Evolutionary conservation across 2,888 invertebrate genomes (phyloP), one percentile per base, ranked within the genome.

Genomic region (Bedellia somnulentella): DNA sequence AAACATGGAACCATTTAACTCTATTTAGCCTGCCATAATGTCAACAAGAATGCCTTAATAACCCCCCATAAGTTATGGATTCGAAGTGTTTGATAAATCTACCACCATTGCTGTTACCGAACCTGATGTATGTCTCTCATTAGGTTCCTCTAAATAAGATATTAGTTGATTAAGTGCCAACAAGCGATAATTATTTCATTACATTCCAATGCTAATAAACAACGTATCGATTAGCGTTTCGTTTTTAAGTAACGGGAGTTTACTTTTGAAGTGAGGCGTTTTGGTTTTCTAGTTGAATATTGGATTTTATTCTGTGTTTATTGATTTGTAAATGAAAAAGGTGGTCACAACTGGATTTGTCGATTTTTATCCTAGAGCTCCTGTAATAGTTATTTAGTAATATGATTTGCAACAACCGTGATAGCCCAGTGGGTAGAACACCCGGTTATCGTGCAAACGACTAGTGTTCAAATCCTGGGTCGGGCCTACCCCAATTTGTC

Each of bases 21-120:
- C 47, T 52, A 57, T 62, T 66, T 60, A 54, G 46, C 50, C 49
- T 47, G 49, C 45, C 52, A 67, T 73, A 63, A 70, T 68, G 71
- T 70, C 64, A 66, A 73, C 73, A 73, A 44, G 59, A 58, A 62
- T 60, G 53, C 48, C 53, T 55, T 68, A 70, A 73, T 68, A 57
- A 53, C 51, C 41, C 45, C 42, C 43, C 56, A 68, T 70, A 68
- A 64, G 56, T 73, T 61, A 61, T 61, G 58, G 59, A 57, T 60
- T 51, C 62, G 62, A 66, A 61, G 64, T 66, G 66, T 64, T 62
- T 71, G 71, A 75, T 68, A 67, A 64, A 73, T 71, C 43, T 56
- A 41, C 48, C 37, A 43, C 42, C 59, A 70, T 71, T 71, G 53
- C 61, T 57, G 71, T 71, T 71, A 71, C 61, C 51, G 47, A 57